Percentiles rank a stretch among this genome's conserved stretches.
These are phyloP conservation scores for Heliocidaris erythrogramma DNA, from an alignment of 35 echinoderm and acorn worm species.

Conservation along the genomic window DNA sequence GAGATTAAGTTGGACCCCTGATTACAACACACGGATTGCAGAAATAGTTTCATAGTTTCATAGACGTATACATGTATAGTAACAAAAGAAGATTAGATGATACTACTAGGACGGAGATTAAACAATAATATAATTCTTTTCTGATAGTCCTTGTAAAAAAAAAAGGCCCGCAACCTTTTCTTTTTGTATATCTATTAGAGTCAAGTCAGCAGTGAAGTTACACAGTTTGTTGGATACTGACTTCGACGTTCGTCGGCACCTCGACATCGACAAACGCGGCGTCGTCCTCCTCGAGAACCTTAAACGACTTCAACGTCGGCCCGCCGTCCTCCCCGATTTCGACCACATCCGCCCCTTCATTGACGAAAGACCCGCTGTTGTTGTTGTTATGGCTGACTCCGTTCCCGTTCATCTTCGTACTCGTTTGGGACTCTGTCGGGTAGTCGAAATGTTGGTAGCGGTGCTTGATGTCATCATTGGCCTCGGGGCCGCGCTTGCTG, in stretches of 20 bases:
- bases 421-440: not conserved
- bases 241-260: not conserved
- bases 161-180: too few species aligned
- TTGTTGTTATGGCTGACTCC: conserved; percentile 19
- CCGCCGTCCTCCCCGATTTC: not conserved
- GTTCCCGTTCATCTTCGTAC: not conserved
- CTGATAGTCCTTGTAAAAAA: not conserved
- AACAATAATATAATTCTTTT: too few species aligned
- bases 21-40: too few species aligned
- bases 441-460: not conserved
- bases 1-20: too few species aligned
- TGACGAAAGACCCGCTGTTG: conserved; percentile 12
- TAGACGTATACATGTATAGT: too few species aligned
- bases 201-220: not conserved
- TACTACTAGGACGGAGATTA: too few species aligned
- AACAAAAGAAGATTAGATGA: too few species aligned
- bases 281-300: not conserved
- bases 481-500: conserved; percentile 14
- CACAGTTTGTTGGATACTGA: not conserved
- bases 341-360: conserved; percentile 10
- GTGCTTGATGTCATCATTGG: not conserved
- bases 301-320: not conserved
- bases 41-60: too few species aligned
- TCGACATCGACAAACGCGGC: not conserved
- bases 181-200: too few species aligned